Evolutionary conservation across 2,888 invertebrate species (phyloP).

Genomic region (Argyresthia albistria): DNA sequence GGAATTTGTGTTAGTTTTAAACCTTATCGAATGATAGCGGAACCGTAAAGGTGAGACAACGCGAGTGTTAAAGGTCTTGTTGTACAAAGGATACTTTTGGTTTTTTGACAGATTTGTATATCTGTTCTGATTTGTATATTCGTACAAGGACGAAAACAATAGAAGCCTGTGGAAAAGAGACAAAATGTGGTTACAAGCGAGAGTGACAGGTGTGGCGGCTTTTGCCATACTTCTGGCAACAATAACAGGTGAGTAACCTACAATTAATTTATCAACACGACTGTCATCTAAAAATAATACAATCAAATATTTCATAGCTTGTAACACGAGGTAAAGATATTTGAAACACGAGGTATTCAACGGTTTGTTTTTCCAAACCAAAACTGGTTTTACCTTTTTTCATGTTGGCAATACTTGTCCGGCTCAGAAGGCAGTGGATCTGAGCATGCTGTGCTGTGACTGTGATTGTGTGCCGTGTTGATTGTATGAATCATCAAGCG

Average conservation of each 20-base stretch:
- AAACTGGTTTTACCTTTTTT: constrained; percentile 16
- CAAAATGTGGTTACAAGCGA: constrained; percentile 54
- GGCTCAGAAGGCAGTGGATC: constrained; percentile 11
- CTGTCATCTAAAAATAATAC: background rate
- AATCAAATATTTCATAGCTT: too few species aligned
- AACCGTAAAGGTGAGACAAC: constrained; percentile 47
- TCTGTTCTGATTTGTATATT: constrained; percentile 50
- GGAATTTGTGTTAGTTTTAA: constrained; percentile 50
- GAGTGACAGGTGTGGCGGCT: constrained; percentile 66
- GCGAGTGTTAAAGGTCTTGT: constrained; percentile 53
- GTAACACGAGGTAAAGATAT: background rate
- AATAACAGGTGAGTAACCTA: constrained; percentile 50
- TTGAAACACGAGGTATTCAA: background rate
- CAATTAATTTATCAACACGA: background rate
- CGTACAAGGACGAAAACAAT: constrained; percentile 32
- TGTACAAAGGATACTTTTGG: constrained; percentile 37
- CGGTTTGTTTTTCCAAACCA: constrained; percentile 1
- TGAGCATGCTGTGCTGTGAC: background rate
- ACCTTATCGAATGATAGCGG: constrained; percentile 45
- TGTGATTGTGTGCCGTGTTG: too few species aligned
- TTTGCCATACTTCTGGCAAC: constrained; percentile 54
- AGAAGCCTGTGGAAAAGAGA: constrained; percentile 55
- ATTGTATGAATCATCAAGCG: too few species aligned
- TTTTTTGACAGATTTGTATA: constrained; percentile 42
- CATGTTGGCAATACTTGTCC: constrained; percentile 23